Evolutionary conservation across 1,140 invertebrate genomes (phyloP).

Genomic region (Heliothis virescens): DNA sequence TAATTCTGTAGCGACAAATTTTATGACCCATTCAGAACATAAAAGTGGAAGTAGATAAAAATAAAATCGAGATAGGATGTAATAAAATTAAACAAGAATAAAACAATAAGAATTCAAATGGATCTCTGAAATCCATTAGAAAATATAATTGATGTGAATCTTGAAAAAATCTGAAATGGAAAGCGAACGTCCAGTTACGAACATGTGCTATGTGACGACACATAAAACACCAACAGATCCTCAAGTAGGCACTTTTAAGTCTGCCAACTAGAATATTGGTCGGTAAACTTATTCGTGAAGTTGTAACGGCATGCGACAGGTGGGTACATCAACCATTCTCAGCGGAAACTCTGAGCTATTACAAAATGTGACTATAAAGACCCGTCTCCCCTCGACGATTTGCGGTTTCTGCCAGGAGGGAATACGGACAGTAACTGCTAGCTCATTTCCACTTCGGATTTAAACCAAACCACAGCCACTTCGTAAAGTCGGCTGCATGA

Average conservation of each 20-base stretch:
- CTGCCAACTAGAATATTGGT: constrained; percentile 52
- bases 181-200: neutral
- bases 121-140: no score
- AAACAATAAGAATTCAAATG: neutral
- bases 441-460: constrained; percentile 77
- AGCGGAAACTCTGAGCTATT: constrained; percentile 61
- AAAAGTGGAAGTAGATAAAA: neutral
- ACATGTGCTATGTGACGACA: neutral
- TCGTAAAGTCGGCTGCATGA: constrained; percentile 46
- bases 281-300: constrained; percentile 62
- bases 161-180: neutral
- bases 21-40: neutral
- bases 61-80: neutral
- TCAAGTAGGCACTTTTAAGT: neutral
- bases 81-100: neutral
- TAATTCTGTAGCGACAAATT: no score
- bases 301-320: constrained; percentile 75
- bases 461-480: constrained; percentile 74
- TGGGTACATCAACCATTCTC: constrained; percentile 68
- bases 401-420: constrained; percentile 68
- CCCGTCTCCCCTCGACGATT: constrained; percentile 65
- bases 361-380: constrained; percentile 64
- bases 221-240: neutral
- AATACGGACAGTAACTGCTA: constrained; percentile 66
- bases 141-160: neutral